phyloP scores from a whole-genome alignment of 2,113 vertebrate species.

The Muntiacus reevesi region DNA sequence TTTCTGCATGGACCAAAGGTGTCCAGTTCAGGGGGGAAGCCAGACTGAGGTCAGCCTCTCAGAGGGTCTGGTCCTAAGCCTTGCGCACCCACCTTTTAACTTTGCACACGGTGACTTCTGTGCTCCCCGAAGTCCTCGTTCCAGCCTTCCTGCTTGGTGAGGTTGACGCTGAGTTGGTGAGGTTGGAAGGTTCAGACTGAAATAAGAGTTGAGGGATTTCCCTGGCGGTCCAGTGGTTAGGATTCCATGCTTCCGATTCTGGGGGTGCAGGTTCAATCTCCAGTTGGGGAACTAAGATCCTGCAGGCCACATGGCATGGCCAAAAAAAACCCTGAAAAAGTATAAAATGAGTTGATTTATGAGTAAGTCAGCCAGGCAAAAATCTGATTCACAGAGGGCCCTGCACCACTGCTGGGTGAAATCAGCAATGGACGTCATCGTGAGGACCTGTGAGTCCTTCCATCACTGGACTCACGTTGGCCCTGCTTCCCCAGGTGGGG shows the following conservation, averaged over 20 bases:
- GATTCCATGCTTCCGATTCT: background rate
- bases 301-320: background rate
- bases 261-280: background rate
- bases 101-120: accelerated
- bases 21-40: background rate
- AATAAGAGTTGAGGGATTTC: background rate
- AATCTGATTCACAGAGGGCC: background rate
- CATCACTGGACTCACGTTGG: background rate
- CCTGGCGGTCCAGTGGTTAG: background rate
- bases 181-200: too few species aligned
- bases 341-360: background rate
- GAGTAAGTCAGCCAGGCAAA: background rate
- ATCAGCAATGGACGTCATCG: background rate
- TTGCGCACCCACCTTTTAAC: too few species aligned
- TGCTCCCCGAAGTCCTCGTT: background rate
- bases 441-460: background rate
- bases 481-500: too few species aligned
- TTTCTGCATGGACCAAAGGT: background rate
- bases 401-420: background rate
- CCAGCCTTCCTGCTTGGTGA: background rate
- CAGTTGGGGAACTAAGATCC: accelerated
- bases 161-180: background rate
- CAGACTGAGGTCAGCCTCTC: background rate
- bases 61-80: background rate
- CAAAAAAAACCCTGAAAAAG: background rate